phyloP scores from a whole-genome alignment of 2,797 vertebrate species.

The Pipistrellus kuhlii region DNA sequence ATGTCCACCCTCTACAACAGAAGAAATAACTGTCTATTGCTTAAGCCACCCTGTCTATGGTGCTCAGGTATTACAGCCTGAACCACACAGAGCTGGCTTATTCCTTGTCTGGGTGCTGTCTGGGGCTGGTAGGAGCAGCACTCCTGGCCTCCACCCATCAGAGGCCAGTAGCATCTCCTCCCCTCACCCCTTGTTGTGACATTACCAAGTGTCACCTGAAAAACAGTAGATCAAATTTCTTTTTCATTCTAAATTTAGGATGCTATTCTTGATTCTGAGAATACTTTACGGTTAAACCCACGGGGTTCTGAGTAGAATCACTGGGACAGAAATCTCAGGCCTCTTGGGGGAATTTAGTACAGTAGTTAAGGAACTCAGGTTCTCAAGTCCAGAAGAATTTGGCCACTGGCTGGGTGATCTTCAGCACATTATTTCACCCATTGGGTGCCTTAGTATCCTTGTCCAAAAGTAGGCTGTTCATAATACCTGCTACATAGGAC shows the following conservation, averaged over 20 bases:
- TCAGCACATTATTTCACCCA: neutral
- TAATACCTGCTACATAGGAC: neutral
- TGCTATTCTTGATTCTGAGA: slow-evolving; percentile 13
- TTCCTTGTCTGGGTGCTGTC: neutral
- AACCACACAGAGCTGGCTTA: neutral
- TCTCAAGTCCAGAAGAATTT: neutral
- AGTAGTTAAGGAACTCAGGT: neutral
- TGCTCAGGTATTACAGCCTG: neutral
- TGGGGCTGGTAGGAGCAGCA: neutral
- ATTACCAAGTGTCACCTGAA: neutral
- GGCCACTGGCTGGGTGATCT: neutral
- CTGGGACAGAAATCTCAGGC: neutral
- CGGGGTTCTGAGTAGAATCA: neutral
- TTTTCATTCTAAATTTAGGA: neutral
- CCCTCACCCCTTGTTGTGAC: neutral
- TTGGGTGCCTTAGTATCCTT: neutral
- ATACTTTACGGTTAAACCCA: neutral
- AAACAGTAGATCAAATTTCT: slow-evolving; percentile 1
- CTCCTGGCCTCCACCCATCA: neutral
- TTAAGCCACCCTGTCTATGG: neutral
- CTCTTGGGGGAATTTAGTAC: neutral
- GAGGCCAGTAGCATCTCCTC: neutral
- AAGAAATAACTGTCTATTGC: neutral
- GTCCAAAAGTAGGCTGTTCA: neutral
- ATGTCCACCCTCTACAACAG: neutral